Base-by-base conservation (phyloP, 2,797 vertebrate species). In the Synaphobranchus kaupii region DNA sequence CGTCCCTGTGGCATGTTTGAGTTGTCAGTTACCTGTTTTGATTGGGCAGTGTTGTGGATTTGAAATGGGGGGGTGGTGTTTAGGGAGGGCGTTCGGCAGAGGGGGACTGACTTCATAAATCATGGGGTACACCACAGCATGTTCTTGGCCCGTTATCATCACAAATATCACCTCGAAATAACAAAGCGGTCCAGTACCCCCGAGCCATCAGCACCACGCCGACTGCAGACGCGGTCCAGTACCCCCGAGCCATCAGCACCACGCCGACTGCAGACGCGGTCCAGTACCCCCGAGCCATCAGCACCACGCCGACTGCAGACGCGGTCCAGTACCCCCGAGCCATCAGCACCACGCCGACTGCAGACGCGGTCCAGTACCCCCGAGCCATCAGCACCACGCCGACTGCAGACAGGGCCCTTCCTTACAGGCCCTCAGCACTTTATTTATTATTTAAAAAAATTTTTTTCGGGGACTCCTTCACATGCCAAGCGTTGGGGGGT, bases 361-460 rank as follows among this genome's bases (percentile, higher is more conserved):
- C 90, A 90, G 90, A 90, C 91, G n/a, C n/a, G n/a, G n/a, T n/a
- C n/a, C n/a, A n/a, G n/a, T n/a, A 6, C 20, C 20, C 10, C 10
- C 2, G 10, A 1, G 54, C 66, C 88, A 50, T 52, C 12, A 47
- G 60, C 39, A 78, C 86, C 83, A 54, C 31, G 50, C 54, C 52
- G 89, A 91, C 52, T 0, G 89, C 90, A 90, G 90, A 90, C 91
- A 90, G 90, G 89, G 88, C 92, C 93, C 91, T 90, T 92, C 93
- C 92, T 78, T 92, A 89, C 76, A 87, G 68, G 86, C 90, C 93
- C 60, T 93, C 93, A 93, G 92, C 94, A 92, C 92, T 94, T 94
- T 94, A 94, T 95, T 95, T 94, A 95, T 94, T 92, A 94, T 93
- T 91, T n/a, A n/a, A n/a, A n/a, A n/a, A n/a, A 5, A 25, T 25